Evolutionary conservation across 2,113 vertebrate genomes (phyloP), one percentile per base, ranked within the genome.

Genomic region (Panurus biarmicus): DNA sequence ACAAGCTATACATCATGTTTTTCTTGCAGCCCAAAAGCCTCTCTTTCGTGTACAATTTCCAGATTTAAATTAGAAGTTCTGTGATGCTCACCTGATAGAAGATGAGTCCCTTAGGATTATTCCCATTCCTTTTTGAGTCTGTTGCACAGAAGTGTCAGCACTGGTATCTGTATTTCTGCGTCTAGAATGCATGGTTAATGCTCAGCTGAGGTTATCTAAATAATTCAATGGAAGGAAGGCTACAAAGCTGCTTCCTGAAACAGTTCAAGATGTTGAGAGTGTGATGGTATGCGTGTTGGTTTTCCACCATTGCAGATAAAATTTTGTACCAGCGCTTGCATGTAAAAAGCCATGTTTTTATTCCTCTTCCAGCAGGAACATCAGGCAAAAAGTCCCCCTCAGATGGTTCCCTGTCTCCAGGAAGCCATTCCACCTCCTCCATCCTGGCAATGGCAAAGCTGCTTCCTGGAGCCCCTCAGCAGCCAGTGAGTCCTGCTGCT

Each of bases 391-490:
- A 97, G 93, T 97, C 97, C 2, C 94, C 95, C 5, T 97, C 95
- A 0, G 98, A 98, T 28, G 94, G n/a, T 16, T 97, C 96, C 45
- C 95, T 96, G 57, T 96, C 96, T 91, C 96, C 96, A 2, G 97
- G 97, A 94, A 96, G 90, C 65, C 93, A 95, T 3, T 85, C 97
- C 10, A 84, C 95, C 72, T 95, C 95, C n/a, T 98, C 98, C 5
- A 96, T 98, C 81, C 53, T 98, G 94, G 97, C 97, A 76, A 96
- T 60, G 0, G 97, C 97, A 5, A 98, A 97, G 83, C 97, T 98
- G 57, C 97, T 98, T 50, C 98, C 98, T 0, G 98, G 98, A 77
- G 97, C 98, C 3, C 97, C 96, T 38, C 98, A 97, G 94, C 96
- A 98, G 54, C 97, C 97, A 21, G 98, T 98, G 96, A 98, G 98